A percentile compares a stretch with the other conserved stretches of the same genome.
phyloP scores from a whole-genome alignment of 2,888 invertebrate species.

The Eutolmus rufibarbis region DNA sequence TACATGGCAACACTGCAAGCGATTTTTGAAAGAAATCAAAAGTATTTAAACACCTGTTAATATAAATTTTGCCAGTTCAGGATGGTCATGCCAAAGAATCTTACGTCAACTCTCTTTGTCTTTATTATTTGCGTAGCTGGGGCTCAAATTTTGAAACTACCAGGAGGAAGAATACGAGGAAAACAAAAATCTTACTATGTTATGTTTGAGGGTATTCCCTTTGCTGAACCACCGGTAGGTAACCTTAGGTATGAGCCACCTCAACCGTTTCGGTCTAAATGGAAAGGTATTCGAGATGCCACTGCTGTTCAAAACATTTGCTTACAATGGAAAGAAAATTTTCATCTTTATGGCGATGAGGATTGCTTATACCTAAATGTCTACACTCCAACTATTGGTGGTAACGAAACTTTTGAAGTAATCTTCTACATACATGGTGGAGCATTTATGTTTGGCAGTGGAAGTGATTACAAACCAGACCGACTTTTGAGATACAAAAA shows the following conservation, averaged over 20 bases:
- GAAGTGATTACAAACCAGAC: slow-evolving; percentile 65
- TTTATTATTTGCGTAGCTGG: not conserved
- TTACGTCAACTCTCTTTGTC: not conserved
- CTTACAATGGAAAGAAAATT: slow-evolving; percentile 68
- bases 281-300: slow-evolving; percentile 62
- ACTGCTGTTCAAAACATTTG: slow-evolving; percentile 68
- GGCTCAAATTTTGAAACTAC: slow-evolving; percentile 50
- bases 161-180: slow-evolving; percentile 55
- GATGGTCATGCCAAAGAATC: not conserved
- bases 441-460: slow-evolving; percentile 73
- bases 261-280: slow-evolving; percentile 50
- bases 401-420: slow-evolving; percentile 67
- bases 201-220: slow-evolving; percentile 73
- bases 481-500: slow-evolving; percentile 71
- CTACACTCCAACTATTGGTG: slow-evolving; percentile 64
- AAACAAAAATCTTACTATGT: slow-evolving; percentile 60
- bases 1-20: no score
- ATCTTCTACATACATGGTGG: slow-evolving; percentile 74
- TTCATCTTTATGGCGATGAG: slow-evolving; percentile 67
- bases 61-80: not conserved
- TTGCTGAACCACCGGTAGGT: slow-evolving; percentile 71
- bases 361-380: slow-evolving; percentile 74
- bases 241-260: slow-evolving; percentile 67
- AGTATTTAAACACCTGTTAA: slow-evolving; percentile 66
- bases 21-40: slow-evolving; percentile 53